Conservation (phyloP, 2,113 vertebrate species). For the Rousettus leschenaultii region DNA sequence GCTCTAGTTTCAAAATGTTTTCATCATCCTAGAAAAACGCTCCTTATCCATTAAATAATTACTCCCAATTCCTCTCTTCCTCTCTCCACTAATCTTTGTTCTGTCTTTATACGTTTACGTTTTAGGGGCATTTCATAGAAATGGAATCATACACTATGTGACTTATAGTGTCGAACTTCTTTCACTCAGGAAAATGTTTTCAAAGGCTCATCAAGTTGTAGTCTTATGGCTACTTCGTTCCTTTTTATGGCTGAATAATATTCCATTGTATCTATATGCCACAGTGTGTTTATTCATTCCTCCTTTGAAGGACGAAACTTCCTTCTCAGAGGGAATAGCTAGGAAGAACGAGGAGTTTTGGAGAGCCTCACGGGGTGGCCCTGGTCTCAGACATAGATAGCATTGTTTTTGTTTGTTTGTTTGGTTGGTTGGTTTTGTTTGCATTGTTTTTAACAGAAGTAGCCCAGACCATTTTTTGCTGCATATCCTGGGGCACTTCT, state of each 20-base stretch:
- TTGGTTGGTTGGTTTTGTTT: no score
- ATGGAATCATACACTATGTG: neutral
- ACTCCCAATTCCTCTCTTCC: neutral
- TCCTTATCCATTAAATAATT: neutral
- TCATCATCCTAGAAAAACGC: neutral
- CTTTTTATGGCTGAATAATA: neutral
- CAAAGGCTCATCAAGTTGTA: neutral
- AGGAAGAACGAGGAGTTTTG: neutral
- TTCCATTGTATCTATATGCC: neutral
- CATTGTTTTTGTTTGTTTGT: no score
- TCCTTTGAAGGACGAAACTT: neutral
- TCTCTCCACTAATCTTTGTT: neutral
- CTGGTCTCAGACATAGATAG: neutral
- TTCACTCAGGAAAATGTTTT: neutral
- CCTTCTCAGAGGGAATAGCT: neutral
- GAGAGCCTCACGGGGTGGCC: fast-evolving
- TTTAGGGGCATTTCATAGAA: neutral
- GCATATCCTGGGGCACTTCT: neutral
- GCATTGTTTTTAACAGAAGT: neutral
- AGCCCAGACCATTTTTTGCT: neutral
- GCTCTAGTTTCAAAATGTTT: neutral
- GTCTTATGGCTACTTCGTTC: neutral
- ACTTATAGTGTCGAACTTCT: neutral
- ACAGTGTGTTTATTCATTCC: neutral
- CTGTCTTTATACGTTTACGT: neutral